Conservation (phyloP, 2,888 invertebrate species). For the Hemithea aestivaria region DNA sequence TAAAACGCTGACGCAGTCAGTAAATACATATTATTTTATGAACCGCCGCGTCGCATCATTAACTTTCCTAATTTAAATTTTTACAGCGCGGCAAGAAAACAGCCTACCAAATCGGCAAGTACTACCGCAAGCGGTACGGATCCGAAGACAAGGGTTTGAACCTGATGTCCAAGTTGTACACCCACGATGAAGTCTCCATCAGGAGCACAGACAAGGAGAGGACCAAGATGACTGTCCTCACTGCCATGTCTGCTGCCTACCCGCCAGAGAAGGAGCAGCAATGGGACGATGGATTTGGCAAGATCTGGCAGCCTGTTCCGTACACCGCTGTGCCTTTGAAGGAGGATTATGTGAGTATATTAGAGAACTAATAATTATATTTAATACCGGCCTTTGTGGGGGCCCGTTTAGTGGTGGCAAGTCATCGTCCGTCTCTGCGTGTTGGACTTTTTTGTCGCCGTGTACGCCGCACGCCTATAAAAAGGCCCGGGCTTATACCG, state of each 20-base stretch:
- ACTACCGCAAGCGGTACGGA: constrained; percentile 55
- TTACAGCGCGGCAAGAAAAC: constrained; percentile 45
- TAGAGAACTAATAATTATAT: no score
- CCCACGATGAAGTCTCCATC: constrained; percentile 50
- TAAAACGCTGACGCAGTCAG: no score
- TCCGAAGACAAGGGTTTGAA: constrained; percentile 37
- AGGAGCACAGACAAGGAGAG: constrained; percentile 67
- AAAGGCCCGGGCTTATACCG: no score
- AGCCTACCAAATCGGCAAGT: constrained; percentile 60
- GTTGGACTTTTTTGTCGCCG: no score
- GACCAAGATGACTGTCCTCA: constrained; percentile 63
- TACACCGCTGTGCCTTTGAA: constrained; percentile 54
- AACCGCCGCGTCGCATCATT: no score
- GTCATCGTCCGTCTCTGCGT: no score
- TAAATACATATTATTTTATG: no score
- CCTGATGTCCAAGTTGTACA: constrained; percentile 54
- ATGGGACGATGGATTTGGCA: constrained; percentile 62
- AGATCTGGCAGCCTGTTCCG: constrained; percentile 67
- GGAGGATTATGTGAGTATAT: constrained; percentile 62
- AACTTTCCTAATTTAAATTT: no score
- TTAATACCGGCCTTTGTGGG: no score
- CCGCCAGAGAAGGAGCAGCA: constrained; percentile 63
- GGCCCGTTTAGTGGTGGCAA: no score
- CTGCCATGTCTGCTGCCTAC: constrained; percentile 63
- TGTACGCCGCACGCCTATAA: no score